Evolutionary conservation across 2,113 vertebrate genomes (phyloP).

Genomic region (Mohoua ochrocephala): DNA sequence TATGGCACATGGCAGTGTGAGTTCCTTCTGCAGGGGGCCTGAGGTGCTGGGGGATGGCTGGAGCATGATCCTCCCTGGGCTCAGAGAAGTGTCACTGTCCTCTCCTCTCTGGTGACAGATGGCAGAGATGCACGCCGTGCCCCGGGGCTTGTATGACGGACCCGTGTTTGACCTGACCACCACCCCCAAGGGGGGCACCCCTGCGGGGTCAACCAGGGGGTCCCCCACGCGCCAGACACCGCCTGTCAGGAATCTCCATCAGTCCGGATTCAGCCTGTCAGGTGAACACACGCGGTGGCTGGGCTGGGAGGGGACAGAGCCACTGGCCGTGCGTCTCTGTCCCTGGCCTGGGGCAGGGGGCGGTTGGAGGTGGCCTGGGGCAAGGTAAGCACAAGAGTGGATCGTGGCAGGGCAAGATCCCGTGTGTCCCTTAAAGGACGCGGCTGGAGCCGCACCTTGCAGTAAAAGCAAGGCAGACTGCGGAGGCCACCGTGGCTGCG

Average conservation of each 20-base stretch:
- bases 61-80: background rate
- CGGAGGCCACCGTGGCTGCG: background rate
- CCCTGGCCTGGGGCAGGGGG: background rate
- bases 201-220: constrained; percentile 85
- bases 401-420: background rate
- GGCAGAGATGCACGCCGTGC: constrained; percentile 90
- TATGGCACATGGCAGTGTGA: background rate
- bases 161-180: constrained; percentile 91
- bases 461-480: background rate
- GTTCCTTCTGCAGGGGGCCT: background rate
- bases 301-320: background rate
- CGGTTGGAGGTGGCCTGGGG: background rate
- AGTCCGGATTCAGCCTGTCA: constrained; percentile 93
- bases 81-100: background rate
- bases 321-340: background rate
- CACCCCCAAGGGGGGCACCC: constrained; percentile 90
- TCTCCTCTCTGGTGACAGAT: constrained; percentile 71
- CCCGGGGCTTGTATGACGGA: constrained; percentile 94
- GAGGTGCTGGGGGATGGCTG: background rate
- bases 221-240: constrained; percentile 89
- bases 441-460: background rate
- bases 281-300: constrained; percentile 68
- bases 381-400: background rate
- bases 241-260: constrained; percentile 91
- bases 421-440: background rate